Conservation (phyloP, 2,113 vertebrate genomes). For the Dromaius novaehollandiae region DNA sequence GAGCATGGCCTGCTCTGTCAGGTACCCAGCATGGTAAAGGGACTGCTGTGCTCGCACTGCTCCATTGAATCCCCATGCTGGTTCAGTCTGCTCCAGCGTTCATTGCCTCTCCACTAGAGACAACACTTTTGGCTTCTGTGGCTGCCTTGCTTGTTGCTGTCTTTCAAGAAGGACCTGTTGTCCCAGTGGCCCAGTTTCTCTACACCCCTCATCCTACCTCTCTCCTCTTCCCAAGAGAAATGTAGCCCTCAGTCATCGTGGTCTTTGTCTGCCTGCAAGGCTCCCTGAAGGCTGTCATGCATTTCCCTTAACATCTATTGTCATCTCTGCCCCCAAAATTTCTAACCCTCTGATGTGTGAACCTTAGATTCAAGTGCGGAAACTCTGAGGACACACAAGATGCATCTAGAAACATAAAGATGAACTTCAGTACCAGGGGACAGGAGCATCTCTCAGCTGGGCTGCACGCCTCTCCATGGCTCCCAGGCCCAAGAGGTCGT, state of each 20-base stretch:
- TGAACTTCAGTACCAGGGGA: too few species aligned
- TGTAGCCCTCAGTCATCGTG: neutral
- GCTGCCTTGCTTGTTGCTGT: neutral
- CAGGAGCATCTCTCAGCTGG: too few species aligned
- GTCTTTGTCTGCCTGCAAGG: neutral
- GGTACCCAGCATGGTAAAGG: neutral
- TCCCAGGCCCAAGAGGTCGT: too few species aligned
- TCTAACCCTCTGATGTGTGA: too few species aligned
- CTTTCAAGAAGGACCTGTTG: neutral
- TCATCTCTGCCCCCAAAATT: too few species aligned
- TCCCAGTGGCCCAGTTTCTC: neutral
- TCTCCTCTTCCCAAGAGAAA: neutral
- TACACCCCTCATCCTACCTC: neutral
- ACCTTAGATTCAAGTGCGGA: too few species aligned
- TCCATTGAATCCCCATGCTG: too few species aligned
- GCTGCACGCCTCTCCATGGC: too few species aligned
- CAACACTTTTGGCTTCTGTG: neutral
- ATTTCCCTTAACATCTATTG: too few species aligned
- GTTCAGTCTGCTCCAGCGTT: neutral
- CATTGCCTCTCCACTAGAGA: neutral
- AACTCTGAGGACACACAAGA: too few species aligned
- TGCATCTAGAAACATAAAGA: too few species aligned
- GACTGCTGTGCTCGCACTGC: neutral
- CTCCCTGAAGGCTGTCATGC: too few species aligned
- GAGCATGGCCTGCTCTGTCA: neutral